Evolutionary conservation across 2,888 invertebrate species (phyloP).

Genomic region (Hydraecia micacea): DNA sequence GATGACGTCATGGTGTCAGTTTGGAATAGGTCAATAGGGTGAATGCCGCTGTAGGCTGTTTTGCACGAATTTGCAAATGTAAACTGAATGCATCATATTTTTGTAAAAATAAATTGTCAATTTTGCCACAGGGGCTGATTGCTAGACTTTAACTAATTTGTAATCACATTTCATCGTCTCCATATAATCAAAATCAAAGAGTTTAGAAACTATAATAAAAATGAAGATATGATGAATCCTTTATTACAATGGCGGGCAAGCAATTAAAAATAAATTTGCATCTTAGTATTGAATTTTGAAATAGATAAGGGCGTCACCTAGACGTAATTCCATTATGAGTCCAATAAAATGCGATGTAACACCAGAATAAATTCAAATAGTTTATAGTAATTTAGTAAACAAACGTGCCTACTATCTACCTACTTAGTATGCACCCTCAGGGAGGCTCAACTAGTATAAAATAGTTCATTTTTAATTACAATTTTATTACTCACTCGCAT

Average conservation of each 20-base stretch:
- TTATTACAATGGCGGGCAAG: not conserved
- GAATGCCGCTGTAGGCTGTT: not conserved
- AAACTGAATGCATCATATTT: not conserved
- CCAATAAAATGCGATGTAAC: slow-evolving; percentile 72
- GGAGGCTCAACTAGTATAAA: slow-evolving; percentile 84
- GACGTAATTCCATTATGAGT: slow-evolving; percentile 69
- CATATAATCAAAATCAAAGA: not conserved
- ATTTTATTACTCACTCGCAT: slow-evolving; percentile 87
- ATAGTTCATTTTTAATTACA: slow-evolving; percentile 90
- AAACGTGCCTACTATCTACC: slow-evolving; percentile 82
- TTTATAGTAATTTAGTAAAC: slow-evolving; percentile 86
- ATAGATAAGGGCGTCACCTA: slow-evolving; percentile 27
- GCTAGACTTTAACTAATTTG: not conserved
- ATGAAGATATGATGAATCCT: not conserved
- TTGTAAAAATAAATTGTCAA: not conserved
- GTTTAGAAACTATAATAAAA: not conserved
- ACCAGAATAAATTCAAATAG: slow-evolving; percentile 85
- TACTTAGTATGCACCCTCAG: slow-evolving; percentile 89
- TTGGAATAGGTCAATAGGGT: slow-evolving; percentile 26
- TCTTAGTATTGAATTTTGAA: not conserved
- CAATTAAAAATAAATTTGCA: not conserved
- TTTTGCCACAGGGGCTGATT: not conserved
- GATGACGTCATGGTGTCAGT: slow-evolving; percentile 29
- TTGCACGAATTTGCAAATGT: not conserved
- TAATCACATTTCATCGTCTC: not conserved